A percentile compares a stretch with the other conserved stretches of the same genome.
Conservation (phyloP, 2,888 invertebrate genomes). For the Theretra japonica region DNA sequence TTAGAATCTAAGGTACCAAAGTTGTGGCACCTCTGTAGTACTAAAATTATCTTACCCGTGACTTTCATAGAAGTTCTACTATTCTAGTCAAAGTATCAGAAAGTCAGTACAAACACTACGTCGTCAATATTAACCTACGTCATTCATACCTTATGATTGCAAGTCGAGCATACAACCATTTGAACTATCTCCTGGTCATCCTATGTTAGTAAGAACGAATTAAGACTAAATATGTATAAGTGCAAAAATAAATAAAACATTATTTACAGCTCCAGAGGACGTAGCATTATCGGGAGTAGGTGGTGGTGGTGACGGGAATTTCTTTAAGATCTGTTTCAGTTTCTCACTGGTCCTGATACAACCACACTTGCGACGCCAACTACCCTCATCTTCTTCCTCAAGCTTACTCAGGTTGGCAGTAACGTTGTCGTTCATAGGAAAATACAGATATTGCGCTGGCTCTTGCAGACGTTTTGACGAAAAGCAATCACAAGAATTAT, state of each 20-base stretch:
- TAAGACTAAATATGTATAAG: no score
- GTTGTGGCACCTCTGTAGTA: no score
- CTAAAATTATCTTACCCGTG: no score
- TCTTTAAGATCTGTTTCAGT: constrained; percentile 59
- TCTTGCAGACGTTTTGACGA: background rate
- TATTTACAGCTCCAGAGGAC: background rate
- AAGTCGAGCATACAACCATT: no score
- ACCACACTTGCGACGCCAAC: constrained; percentile 63
- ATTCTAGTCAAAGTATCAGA: no score
- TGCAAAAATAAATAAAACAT: background rate
- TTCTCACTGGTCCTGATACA: constrained; percentile 74
- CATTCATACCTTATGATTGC: no score
- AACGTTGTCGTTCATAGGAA: background rate
- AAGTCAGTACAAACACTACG: no score
- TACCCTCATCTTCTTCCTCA: background rate
- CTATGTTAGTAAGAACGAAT: no score
- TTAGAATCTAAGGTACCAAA: no score
- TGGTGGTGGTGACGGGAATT: constrained; percentile 69
- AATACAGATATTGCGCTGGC: background rate
- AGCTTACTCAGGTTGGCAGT: background rate
- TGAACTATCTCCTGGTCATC: no score
- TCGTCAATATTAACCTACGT: no score
- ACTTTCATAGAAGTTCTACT: no score
- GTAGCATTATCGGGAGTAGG: constrained; percentile 35
- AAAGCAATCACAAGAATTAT: background rate